A percentile compares a stretch with the other conserved stretches of the same genome.
phyloP scores from a whole-genome alignment of 2,888 invertebrate genomes.

The Eutolmus rufibarbis region DNA sequence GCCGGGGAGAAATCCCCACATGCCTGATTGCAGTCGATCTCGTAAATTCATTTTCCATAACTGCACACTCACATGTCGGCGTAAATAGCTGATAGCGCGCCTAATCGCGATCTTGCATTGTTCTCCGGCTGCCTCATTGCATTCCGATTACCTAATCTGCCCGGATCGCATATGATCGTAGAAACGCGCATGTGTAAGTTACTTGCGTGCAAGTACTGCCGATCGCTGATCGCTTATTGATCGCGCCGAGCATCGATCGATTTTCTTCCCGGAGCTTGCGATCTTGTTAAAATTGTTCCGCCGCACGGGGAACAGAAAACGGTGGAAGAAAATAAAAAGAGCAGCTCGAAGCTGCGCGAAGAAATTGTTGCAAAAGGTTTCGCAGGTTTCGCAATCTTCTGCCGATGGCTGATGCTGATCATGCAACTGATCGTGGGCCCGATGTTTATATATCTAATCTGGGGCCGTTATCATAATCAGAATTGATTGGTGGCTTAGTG shows the following conservation, averaged over 20 bases:
- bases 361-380: constrained; percentile 28
- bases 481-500: constrained; percentile 42
- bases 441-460: constrained; percentile 42
- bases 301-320: neutral
- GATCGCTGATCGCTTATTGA: constrained; percentile 19
- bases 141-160: constrained; percentile 40
- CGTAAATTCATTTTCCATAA: constrained; percentile 43
- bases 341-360: neutral
- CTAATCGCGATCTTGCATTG: constrained; percentile 42
- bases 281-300: constrained; percentile 38
- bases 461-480: constrained; percentile 41
- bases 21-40: constrained; percentile 28
- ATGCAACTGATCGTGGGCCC: constrained; percentile 10
- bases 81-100: constrained; percentile 34
- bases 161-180: constrained; percentile 9
- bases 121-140: constrained; percentile 32
- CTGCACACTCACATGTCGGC: constrained; percentile 38
- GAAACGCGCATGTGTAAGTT: constrained; percentile 2
- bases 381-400: constrained; percentile 25
- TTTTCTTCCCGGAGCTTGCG: neutral
- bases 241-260: constrained; percentile 29
- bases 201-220: constrained; percentile 14
- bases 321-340: neutral
- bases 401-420: constrained; percentile 18
- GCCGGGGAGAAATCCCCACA: constrained; percentile 8